These are phyloP conservation scores for Noctuana brunneofusca DNA, from an alignment of 2,888 invertebrate species.

Conservation along the genomic window DNA sequence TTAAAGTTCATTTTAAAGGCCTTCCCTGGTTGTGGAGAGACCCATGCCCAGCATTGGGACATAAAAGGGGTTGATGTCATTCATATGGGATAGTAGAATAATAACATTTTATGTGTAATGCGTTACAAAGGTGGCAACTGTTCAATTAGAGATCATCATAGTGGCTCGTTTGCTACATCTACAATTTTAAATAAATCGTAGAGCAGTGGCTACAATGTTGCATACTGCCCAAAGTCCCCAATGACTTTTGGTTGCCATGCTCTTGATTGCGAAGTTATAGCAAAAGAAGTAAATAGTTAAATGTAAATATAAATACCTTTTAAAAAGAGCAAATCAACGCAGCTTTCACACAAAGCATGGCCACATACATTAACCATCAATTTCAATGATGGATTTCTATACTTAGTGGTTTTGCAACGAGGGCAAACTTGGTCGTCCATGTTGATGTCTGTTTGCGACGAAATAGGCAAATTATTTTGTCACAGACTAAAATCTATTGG, in stretches of 20 bases:
- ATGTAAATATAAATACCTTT: conserved; percentile 85
- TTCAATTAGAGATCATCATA: too few relatives aligned
- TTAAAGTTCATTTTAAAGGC: too few relatives aligned
- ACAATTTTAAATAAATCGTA: too few relatives aligned
- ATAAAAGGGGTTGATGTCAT: too few relatives aligned
- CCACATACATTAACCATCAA: conserved; percentile 99
- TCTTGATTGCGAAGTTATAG: background rate
- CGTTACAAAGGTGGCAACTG: too few relatives aligned
- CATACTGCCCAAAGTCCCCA: too few relatives aligned
- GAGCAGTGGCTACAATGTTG: too few relatives aligned
- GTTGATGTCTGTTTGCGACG: conserved; percentile 1
- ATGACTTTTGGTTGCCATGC: background rate
- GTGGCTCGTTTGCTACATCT: too few relatives aligned
- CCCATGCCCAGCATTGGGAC: too few relatives aligned
- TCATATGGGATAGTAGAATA: too few relatives aligned
- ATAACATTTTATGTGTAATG: too few relatives aligned
- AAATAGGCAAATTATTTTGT: background rate
- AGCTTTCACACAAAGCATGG: conserved; percentile 98
- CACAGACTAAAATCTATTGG: background rate
- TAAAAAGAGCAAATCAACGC: conserved; percentile 97
- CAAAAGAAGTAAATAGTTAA: background rate
- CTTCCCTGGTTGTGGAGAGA: too few relatives aligned
- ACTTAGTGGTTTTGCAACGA: conserved; percentile 98
- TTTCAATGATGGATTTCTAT: conserved; percentile 97
- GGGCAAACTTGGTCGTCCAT: conserved; percentile 96